Base-by-base conservation (phyloP, 2,888 invertebrate genomes). In the Hecatera dysodea region DNA sequence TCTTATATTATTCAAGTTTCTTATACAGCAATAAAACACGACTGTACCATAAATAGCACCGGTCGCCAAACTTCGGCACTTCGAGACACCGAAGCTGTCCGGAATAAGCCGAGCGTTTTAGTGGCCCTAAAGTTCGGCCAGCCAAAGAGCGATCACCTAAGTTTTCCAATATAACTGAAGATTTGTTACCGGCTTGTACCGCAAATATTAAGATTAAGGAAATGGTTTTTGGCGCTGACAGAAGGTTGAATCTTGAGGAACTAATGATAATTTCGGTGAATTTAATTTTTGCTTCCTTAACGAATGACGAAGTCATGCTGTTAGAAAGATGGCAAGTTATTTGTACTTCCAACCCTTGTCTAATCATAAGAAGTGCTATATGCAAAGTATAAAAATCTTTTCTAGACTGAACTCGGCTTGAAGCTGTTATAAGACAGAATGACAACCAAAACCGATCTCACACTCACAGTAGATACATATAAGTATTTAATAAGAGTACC, bases 41-140 rank as follows among this genome's bases (percentile, higher is more conserved):
- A 42, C 50, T 52, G 48, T 46, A 33, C 75, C 55, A 83, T 83
- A 83, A 84, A 84, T 75, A 83, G 61, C 70, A 80, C 56, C 68
- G 63, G 84, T 15, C 46, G 67, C 71, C 56, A 60, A 84, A 83
- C 80, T 83, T 80, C 50, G 73, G 67, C 75, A 75, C 72, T 75
- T 81, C 63, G 60, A 60, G 42, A 55, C 55, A 68, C 75, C 67
- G 42, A 76, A 48, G 73, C 48, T 59, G 75, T 50, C 66, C 74
- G 74, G 61, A 60, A 72, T 73, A 73, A 55, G 63, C 71, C 50
- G 57, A 66, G 24, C 72, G 46, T 71, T 76, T 76, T 65, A 73
- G 56, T 82, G 63, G 66, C 52, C 52, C 29, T 33, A 56, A 84
- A 84, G 39, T 80, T 83, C 44, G 39, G 57, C 52, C 61, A 36